Percentiles rank a stretch among this genome's conserved stretches.
Conservation (phyloP, 2,113 vertebrate species). For the Neoarius graeffei region DNA sequence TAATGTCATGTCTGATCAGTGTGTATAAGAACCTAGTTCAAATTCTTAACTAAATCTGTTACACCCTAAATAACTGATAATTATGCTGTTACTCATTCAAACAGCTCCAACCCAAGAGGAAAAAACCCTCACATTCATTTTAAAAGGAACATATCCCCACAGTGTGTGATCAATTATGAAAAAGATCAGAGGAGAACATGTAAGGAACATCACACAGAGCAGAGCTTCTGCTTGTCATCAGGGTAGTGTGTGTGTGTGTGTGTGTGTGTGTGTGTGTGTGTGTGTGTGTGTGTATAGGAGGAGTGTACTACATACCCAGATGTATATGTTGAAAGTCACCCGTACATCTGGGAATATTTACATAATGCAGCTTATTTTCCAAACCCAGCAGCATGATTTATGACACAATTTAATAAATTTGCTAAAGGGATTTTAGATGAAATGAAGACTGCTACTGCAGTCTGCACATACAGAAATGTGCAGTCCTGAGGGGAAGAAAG, state of each 20-base stretch:
- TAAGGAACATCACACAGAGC: conserved; percentile 63
- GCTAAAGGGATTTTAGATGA: conserved; percentile 55
- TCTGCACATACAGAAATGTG: not conserved
- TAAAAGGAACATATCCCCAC: conserved; percentile 31
- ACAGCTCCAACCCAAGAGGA: not conserved
- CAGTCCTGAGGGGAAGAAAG: not conserved
- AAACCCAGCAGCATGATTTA: conserved; percentile 60
- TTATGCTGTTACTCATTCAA: not conserved
- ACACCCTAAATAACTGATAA: not conserved
- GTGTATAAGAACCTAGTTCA: not conserved
- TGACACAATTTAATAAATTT: conserved; percentile 65
- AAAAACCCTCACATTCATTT: conserved; percentile 21
- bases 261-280: conserved; percentile 12
- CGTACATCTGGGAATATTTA: conserved; percentile 70
- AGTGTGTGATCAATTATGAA: conserved; percentile 31
- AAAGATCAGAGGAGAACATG: conserved; percentile 50
- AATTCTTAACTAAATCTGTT: not conserved
- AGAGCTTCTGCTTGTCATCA: conserved; percentile 60
- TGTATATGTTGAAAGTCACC: conserved; percentile 55
- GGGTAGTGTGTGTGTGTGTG: conserved; percentile 32
- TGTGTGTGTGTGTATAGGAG: conserved; percentile 42
- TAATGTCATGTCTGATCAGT: no score
- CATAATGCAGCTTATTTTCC: conserved; percentile 49
- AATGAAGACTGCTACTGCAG: conserved; percentile 57
- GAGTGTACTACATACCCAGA: conserved; percentile 56